Conservation (phyloP, 2,113 vertebrate genomes). For the Dicerorhinus sumatrensis region DNA sequence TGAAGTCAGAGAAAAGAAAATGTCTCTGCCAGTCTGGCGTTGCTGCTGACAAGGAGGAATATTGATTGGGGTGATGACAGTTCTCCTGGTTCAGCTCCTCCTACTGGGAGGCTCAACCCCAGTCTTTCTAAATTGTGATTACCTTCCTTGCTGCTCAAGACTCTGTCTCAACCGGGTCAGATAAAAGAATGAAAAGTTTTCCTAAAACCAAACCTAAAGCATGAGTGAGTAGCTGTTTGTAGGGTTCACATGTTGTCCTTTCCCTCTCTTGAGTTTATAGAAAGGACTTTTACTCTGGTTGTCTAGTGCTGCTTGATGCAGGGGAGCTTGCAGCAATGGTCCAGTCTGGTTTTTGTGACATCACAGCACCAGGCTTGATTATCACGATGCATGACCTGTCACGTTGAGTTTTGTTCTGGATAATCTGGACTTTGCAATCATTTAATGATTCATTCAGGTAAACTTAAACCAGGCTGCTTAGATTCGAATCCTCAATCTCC, state of each 20-base stretch:
- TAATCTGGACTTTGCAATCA: background rate
- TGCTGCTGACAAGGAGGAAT: conserved; percentile 80
- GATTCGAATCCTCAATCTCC: background rate
- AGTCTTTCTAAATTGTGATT: conserved; percentile 64
- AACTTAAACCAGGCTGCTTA: background rate
- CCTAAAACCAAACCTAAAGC: background rate
- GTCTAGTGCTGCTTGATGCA: background rate
- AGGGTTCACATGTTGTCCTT: background rate
- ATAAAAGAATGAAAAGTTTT: background rate
- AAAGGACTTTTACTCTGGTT: background rate
- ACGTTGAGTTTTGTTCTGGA: background rate
- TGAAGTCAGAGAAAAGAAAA: conserved; percentile 81
- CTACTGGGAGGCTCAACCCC: background rate
- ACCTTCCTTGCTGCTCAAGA: conserved; percentile 45
- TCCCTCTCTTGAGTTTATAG: background rate
- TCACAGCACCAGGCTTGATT: background rate
- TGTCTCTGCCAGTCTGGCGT: conserved; percentile 73
- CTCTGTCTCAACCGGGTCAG: background rate
- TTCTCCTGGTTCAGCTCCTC: conserved; percentile 49
- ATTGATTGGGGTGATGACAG: conserved; percentile 75
- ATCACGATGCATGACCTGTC: accelerated
- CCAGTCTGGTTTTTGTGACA: background rate
- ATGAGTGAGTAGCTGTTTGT: background rate
- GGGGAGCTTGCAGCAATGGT: background rate
- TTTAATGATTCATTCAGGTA: background rate